Conservation (phyloP, 2,113 vertebrate species). For the Globicephala melas region DNA sequence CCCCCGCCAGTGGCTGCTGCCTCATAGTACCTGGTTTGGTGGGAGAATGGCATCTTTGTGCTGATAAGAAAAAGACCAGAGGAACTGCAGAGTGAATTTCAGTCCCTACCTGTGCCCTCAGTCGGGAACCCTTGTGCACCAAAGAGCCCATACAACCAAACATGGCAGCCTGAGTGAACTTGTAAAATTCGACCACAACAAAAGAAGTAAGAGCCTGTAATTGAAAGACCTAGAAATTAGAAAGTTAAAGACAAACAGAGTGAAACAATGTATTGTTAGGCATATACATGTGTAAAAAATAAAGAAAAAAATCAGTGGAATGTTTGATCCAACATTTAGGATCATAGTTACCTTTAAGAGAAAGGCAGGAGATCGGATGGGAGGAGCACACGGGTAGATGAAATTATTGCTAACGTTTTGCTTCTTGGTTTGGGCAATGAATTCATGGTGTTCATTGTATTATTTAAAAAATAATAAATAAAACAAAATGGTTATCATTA, state of each 20-base stretch:
- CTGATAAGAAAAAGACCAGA: neutral
- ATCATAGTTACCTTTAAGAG: neutral
- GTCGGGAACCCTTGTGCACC: accelerated
- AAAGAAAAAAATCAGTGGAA: neutral
- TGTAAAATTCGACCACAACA: neutral
- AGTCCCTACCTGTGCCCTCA: neutral
- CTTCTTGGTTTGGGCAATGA: neutral
- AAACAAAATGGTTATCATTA: neutral
- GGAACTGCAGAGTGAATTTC: neutral
- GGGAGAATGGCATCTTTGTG: neutral
- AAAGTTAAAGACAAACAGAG: neutral
- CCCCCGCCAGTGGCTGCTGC: neutral
- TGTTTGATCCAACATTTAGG: neutral
- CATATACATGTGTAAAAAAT: neutral
- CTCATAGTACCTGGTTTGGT: accelerated
- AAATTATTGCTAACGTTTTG: neutral
- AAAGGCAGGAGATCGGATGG: neutral
- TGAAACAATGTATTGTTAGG: neutral
- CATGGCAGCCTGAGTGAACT: neutral
- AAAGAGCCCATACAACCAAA: neutral
- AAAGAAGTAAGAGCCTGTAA: neutral
- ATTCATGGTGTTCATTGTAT: neutral
- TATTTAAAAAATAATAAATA: neutral
- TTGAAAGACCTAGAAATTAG: neutral
- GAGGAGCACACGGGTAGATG: accelerated